Conservation (phyloP, 2,113 vertebrate genomes). For the Myotis yumanensis region DNA sequence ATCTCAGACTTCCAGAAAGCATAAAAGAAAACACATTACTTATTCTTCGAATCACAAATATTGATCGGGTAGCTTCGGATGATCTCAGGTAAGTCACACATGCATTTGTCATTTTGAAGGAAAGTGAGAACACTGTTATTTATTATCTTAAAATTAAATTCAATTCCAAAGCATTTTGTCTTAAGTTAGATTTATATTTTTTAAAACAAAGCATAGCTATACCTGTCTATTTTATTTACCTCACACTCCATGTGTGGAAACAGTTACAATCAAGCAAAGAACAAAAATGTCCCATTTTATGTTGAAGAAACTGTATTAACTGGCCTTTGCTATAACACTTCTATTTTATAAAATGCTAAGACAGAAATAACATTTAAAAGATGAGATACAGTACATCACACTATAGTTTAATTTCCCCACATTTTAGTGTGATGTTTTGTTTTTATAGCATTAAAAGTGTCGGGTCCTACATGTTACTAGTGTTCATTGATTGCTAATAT, state of each 20-base stretch:
- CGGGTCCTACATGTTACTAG: background rate
- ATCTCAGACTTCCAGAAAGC: constrained; percentile 84
- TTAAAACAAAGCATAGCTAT: background rate
- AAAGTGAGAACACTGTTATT: background rate
- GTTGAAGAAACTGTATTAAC: background rate
- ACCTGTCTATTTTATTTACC: background rate
- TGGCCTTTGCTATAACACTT: background rate
- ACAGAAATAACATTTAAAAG: constrained; percentile 1
- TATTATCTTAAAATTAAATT: constrained; percentile 26
- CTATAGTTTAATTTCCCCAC: background rate
- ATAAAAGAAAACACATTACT: constrained; percentile 83
- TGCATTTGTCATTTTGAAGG: constrained; percentile 30
- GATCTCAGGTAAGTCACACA: constrained; percentile 83
- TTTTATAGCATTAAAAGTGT: constrained; percentile 8
- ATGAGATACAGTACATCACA: background rate
- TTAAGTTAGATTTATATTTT: constrained; percentile 24
- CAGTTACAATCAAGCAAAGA: background rate
- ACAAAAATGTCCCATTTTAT: background rate
- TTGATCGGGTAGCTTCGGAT: constrained; percentile 84
- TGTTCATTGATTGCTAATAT: background rate
- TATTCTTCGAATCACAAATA: constrained; percentile 83
- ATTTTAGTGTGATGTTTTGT: background rate
- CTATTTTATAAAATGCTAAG: background rate
- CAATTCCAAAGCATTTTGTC: background rate
- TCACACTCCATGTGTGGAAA: background rate